Percentiles rank a stretch among this genome's conserved stretches.
These are phyloP conservation scores for Otolemur garnettii DNA, from an alignment of 2,113 vertebrate genomes.

Conservation along the genomic window DNA sequence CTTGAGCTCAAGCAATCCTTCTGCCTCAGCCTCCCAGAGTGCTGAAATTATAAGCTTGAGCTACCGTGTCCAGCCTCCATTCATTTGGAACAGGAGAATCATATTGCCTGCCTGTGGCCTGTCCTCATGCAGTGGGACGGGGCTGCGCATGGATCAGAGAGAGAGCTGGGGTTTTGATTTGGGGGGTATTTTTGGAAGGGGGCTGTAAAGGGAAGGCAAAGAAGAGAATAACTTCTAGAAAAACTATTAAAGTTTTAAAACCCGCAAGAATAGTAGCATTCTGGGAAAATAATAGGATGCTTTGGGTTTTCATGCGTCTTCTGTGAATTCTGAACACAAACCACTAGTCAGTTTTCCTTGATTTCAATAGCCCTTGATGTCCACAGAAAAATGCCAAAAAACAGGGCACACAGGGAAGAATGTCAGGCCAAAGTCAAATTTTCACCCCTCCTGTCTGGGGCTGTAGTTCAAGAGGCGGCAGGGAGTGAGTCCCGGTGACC, in stretches of 20 bases:
- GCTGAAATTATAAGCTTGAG: too few species aligned
- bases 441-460: not conserved
- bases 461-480: not conserved
- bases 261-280: not conserved
- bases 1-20: too few species aligned
- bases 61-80: too few species aligned
- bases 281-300: not conserved
- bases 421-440: slow-evolving; percentile 19
- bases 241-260: not conserved
- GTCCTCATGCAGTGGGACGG: not conserved
- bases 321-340: not conserved
- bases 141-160: not conserved
- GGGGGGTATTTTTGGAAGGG: too few species aligned
- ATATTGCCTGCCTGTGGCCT: not conserved
- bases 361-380: not conserved
- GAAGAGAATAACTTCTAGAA: slow-evolving; percentile 16
- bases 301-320: slow-evolving; percentile 15
- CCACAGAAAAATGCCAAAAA: slow-evolving; percentile 48
- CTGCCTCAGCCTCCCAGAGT: too few species aligned
- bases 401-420: not conserved
- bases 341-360: not conserved
- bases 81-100: not conserved
- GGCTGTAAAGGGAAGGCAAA: not conserved
- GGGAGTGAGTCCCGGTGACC: not conserved
- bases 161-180: not conserved